Percentiles rank a stretch among this genome's conserved stretches.
These are phyloP conservation scores for Macquaria australasica DNA, from an alignment of 2,113 vertebrate genomes.

Conservation along the genomic window DNA sequence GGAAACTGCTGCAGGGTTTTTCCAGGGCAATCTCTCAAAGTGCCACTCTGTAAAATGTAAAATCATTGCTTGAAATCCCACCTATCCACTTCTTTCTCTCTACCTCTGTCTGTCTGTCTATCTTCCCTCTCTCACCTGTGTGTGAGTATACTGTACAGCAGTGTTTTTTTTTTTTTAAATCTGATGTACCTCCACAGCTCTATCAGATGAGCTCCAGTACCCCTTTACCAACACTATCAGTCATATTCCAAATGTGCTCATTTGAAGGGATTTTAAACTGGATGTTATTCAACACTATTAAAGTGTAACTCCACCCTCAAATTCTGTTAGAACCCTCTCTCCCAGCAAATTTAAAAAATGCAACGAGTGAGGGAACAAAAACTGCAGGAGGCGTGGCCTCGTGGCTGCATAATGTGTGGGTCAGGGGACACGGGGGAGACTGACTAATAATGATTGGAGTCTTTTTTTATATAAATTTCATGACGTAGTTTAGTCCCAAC, in stretches of 20 bases:
- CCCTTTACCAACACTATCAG: not conserved
- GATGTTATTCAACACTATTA: not conserved
- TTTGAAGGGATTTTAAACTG: not conserved
- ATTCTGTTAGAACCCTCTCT: too few relatives aligned
- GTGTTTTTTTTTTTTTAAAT: not conserved
- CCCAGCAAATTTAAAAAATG: too few relatives aligned
- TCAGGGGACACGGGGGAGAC: too few relatives aligned
- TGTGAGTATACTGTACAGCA: conserved; percentile 1
- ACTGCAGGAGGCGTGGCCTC: too few relatives aligned
- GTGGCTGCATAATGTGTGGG: too few relatives aligned
- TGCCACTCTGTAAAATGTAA: conserved; percentile 77
- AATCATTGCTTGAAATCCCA: conserved; percentile 72
- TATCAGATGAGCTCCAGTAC: not conserved
- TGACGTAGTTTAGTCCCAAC: too few relatives aligned
- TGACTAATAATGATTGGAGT: too few relatives aligned
- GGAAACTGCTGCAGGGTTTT: conserved; percentile 65
- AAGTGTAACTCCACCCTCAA: too few relatives aligned
- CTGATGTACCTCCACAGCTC: not conserved
- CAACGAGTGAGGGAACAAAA: too few relatives aligned
- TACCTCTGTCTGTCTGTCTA: conserved; percentile 23
- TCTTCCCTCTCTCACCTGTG: conserved; percentile 15
- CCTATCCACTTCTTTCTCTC: conserved; percentile 44
- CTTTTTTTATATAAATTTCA: too few relatives aligned
- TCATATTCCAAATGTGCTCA: not conserved
- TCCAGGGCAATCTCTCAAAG: conserved; percentile 78